Base-by-base conservation (phyloP, 2,797 vertebrate genomes). In the Diplodus puntazzo region DNA sequence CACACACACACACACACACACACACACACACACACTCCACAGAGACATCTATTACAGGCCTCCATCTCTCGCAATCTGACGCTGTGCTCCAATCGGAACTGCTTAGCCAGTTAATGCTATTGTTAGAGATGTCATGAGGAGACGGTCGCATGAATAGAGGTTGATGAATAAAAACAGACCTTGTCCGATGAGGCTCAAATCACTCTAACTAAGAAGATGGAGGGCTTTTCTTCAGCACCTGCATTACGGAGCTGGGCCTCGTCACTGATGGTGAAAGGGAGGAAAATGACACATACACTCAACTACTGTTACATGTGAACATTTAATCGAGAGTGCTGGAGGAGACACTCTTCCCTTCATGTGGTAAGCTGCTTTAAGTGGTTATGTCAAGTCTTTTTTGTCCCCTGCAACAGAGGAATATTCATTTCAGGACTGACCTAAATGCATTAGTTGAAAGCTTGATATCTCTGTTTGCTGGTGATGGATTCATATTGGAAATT, bases 91-190 rank as follows among this genome's bases (percentile, higher is more conserved):
- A 25, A 39, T 80, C 79, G 17, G 48, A 81, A 53, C 73, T 69
- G 62, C 89, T 91, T 83, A 84, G 77, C 75, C 87, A 65, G 79
- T 84, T 88, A 80, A 89, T 82, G 86, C 86, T 77, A 86, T 90
- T 90, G 87, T 92, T 81, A 27, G 79, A 69, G 70, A 73, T 78
- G 85, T 75, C 79, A 79, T 27, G 79, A 73, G 63, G 75, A 81
- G 81, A 79, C 34, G 60, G 34, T 1, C 0, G 16, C 50, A 21
- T 85, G 83, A 92, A 92, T 69, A 50, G 84, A 64, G 54, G 65
- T 45, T 91, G 88, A 90, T 89, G 88, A 88, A 84, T 83, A 79
- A 87, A 91, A 89, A 84, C 79, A 82, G 83, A 75, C 72, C 77
- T 69, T 50, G 76, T 88, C 77, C 78, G 12, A 78, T 30, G 73